Percentiles rank a stretch among this genome's conserved stretches.
Evolutionary conservation across 2,113 vertebrate species (phyloP).

Genomic region (Pluvialis apricaria): DNA sequence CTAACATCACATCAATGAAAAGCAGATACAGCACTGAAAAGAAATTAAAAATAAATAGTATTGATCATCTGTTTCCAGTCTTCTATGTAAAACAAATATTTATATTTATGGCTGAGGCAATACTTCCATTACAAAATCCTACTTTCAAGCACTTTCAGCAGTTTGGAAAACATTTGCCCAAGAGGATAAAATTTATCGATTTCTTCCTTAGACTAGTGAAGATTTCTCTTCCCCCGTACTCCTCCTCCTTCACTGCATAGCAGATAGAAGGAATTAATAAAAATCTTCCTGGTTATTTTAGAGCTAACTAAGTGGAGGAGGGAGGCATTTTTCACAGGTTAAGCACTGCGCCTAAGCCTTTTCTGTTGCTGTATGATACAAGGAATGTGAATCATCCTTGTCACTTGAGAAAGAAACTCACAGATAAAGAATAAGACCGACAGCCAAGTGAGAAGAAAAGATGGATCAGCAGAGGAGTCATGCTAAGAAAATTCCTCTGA

Average conservation of each 20-base stretch:
- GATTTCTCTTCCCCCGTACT: neutral
- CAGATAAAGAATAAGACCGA: slow-evolving; percentile 20
- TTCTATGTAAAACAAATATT: neutral
- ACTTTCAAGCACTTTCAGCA: neutral
- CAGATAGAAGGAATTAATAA: neutral
- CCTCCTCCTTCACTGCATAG: neutral
- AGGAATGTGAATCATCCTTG: slow-evolving; percentile 30
- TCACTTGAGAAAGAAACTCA: slow-evolving; percentile 14
- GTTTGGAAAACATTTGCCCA: neutral
- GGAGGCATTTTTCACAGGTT: slow-evolving; percentile 11
- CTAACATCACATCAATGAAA: neutral
- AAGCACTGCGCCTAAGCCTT: slow-evolving; percentile 13
- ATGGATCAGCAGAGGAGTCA: slow-evolving; percentile 40
- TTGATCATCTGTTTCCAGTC: neutral
- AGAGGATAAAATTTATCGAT: neutral
- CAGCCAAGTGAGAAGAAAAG: slow-evolving; percentile 33
- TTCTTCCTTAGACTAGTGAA: neutral
- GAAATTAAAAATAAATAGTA: neutral
- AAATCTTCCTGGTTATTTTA: slow-evolving; percentile 31
- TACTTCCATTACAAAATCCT: neutral
- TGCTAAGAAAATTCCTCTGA: slow-evolving; percentile 41
- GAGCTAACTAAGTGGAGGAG: neutral
- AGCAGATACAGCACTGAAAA: neutral
- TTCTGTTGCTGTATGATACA: slow-evolving; percentile 1
- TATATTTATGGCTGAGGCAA: neutral